Percentiles rank a stretch among this genome's conserved stretches.
Evolutionary conservation across 2,113 vertebrate species (phyloP).

Genomic region (Boleophthalmus pectinirostris): DNA sequence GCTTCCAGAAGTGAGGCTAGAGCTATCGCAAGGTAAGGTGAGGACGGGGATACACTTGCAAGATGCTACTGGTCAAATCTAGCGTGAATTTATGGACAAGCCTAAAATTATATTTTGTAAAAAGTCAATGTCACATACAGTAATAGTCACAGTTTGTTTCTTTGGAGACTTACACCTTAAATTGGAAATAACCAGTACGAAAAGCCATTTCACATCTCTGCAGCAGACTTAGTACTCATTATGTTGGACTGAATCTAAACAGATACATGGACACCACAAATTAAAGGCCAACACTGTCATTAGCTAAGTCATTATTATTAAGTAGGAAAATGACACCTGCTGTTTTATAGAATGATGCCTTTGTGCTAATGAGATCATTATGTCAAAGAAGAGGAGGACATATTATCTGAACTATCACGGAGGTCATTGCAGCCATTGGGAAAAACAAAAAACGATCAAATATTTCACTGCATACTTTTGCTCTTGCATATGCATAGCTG

Average conservation of each 20-base stretch:
- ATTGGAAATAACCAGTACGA: not conserved
- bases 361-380: constrained; percentile 28
- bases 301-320: constrained; percentile 13
- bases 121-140: not conserved
- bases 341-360: constrained; percentile 14
- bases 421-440: constrained; percentile 10
- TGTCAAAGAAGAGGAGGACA: constrained; percentile 8
- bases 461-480: constrained; percentile 14
- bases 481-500: constrained; percentile 11
- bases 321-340: constrained; percentile 5
- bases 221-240: not conserved
- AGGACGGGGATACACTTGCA: constrained; percentile 5
- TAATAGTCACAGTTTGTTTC: not conserved
- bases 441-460: constrained; percentile 5
- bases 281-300: not conserved
- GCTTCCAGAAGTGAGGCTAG: constrained; percentile 25
- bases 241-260: not conserved
- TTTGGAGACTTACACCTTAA: not conserved
- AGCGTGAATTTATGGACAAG: not conserved
- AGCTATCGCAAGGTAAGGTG: constrained; percentile 17
- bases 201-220: not conserved
- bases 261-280: not conserved
- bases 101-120: not conserved
- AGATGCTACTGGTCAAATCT: constrained; percentile 31
- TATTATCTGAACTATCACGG: constrained; percentile 19